A percentile compares a stretch with the other conserved stretches of the same genome.
Conservation (phyloP, 2,888 invertebrate genomes). For the Coecobrya sp. region DNA sequence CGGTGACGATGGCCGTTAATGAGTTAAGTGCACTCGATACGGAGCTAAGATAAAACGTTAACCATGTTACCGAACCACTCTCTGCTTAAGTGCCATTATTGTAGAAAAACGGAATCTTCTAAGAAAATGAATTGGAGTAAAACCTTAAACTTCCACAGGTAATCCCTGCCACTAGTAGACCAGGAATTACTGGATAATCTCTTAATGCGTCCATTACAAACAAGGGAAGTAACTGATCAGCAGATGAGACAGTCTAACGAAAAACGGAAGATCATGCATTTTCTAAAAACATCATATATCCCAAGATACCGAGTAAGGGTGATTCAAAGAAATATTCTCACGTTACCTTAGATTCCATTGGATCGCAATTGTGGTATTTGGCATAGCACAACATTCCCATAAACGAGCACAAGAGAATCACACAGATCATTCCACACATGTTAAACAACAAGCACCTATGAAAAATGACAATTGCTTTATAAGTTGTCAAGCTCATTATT, state of each 20-base stretch:
- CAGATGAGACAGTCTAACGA: constrained; percentile 76
- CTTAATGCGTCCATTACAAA: constrained; percentile 89
- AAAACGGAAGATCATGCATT: neutral
- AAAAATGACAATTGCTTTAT: neutral
- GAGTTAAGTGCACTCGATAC: constrained; percentile 98
- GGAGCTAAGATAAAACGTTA: no score
- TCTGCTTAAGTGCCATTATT: no score
- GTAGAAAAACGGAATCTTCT: no score
- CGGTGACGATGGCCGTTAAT: constrained; percentile 95
- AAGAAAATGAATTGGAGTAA: neutral
- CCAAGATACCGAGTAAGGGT: no score
- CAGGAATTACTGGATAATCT: constrained; percentile 93
- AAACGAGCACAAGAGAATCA: constrained; percentile 80
- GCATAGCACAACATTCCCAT: constrained; percentile 81
- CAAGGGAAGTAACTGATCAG: constrained; percentile 87
- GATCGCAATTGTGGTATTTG: constrained; percentile 79
- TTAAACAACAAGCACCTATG: constrained; percentile 82
- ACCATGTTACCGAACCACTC: no score
- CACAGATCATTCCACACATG: constrained; percentile 83
- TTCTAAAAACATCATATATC: no score
- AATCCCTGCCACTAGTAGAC: constrained; percentile 96
- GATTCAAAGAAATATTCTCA: constrained; percentile 43
- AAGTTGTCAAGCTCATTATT: no score
- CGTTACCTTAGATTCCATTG: constrained; percentile 74
- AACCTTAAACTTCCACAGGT: constrained; percentile 91